Percentiles rank a stretch among this genome's conserved stretches.
These are phyloP conservation scores for Drosophila pseudoobscura DNA, from an alignment of 1,140 invertebrate genomes.

Conservation along the genomic window DNA sequence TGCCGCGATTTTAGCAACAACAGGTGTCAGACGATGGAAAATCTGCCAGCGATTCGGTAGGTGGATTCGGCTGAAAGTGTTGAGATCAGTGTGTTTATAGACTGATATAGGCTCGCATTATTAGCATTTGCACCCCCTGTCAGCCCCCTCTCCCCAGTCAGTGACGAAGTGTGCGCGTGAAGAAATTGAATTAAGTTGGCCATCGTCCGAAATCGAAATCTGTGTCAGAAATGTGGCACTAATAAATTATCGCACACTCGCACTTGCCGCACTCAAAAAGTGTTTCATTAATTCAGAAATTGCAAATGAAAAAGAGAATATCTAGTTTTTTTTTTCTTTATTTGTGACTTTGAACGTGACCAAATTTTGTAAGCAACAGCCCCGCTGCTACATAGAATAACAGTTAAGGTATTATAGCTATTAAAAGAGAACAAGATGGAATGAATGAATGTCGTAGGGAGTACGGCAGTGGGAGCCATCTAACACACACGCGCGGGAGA, in stretches of 20 bases:
- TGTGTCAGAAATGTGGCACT: slow-evolving; percentile 71
- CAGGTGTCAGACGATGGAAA: slow-evolving; percentile 52
- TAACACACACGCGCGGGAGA: not conserved
- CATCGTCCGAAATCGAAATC: slow-evolving; percentile 46
- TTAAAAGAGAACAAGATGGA: too few relatives aligned
- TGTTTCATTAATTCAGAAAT: slow-evolving; percentile 67
- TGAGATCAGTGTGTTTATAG: slow-evolving; percentile 45
- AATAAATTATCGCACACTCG: slow-evolving; percentile 74
- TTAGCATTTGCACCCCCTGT: slow-evolving; percentile 22
- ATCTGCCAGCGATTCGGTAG: slow-evolving; percentile 20
- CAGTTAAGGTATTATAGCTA: slow-evolving; percentile 20
- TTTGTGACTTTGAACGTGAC: slow-evolving; percentile 65
- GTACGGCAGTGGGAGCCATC: not conserved
- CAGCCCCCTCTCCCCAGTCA: not conserved
- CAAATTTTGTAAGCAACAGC: slow-evolving; percentile 56
- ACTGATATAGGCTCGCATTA: slow-evolving; percentile 44
- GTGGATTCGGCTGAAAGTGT: slow-evolving; percentile 31
- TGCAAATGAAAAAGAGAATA: slow-evolving; percentile 52
- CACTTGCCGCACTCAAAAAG: slow-evolving; percentile 30
- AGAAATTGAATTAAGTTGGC: slow-evolving; percentile 54
- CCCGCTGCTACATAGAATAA: slow-evolving; percentile 27
- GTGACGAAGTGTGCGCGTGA: slow-evolving; percentile 41
- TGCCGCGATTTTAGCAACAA: slow-evolving; percentile 64
- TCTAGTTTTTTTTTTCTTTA: slow-evolving; percentile 61
- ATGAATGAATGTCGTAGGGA: not conserved